Percentiles rank a stretch among this genome's conserved stretches.
Conservation (phyloP, 2,888 invertebrate genomes). For the Rhimphoctona megacephalus region DNA sequence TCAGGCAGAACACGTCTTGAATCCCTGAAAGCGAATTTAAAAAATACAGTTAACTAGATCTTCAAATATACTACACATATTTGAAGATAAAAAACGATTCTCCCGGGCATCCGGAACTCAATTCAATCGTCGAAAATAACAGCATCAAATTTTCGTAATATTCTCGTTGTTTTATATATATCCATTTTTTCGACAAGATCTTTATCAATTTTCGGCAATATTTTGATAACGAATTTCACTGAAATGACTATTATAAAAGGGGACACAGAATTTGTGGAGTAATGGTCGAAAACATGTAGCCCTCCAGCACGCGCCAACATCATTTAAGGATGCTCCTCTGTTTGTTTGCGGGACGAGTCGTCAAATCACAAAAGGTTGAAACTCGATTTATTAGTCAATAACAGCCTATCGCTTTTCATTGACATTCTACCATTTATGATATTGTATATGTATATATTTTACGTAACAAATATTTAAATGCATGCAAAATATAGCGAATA, state of each 20-base stretch:
- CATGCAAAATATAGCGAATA: not conserved
- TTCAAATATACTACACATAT: not conserved
- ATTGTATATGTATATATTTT: too few relatives aligned
- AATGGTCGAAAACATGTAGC: constrained; percentile 6
- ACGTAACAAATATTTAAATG: not conserved
- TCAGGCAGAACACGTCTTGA: too few relatives aligned
- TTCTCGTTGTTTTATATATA: not conserved
- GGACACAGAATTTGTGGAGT: not conserved
- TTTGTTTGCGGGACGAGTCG: too few relatives aligned
- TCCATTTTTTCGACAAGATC: not conserved
- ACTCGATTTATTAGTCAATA: constrained; percentile 39
- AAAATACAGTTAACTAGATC: not conserved
- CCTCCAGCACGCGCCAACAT: constrained; percentile 28
- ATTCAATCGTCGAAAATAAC: not conserved
- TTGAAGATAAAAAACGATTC: not conserved
- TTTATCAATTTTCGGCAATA: not conserved
- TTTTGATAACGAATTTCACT: constrained; percentile 17
- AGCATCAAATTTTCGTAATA: not conserved
- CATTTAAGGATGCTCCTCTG: too few relatives aligned
- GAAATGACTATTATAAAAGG: constrained; percentile 1
- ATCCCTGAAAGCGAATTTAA: too few relatives aligned
- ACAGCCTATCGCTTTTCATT: constrained; percentile 5
- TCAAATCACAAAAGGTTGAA: constrained; percentile 1
- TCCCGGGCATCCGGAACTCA: not conserved
- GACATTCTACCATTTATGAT: not conserved